Conservation (phyloP, 2,888 invertebrate genomes). For the Zaprionus obscuricornis region DNA sequence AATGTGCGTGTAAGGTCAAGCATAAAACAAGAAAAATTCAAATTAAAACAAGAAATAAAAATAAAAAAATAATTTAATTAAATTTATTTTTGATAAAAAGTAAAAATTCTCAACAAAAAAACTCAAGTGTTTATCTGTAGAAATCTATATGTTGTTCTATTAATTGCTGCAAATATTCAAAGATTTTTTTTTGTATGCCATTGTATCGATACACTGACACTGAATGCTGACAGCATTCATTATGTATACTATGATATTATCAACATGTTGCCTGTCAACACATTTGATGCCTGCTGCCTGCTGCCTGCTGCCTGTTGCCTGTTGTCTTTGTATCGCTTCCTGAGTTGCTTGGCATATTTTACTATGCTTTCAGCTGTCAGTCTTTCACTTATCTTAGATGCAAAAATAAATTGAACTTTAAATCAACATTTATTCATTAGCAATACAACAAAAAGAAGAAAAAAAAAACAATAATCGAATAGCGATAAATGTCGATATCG, state of each 20-base stretch:
- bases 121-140: neutral
- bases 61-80: neutral
- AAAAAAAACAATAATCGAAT: neutral
- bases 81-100: neutral
- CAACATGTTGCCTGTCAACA: too few relatives aligned
- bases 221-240: too few relatives aligned
- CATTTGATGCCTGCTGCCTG: too few relatives aligned
- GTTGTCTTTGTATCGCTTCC: too few relatives aligned
- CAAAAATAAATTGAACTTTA: slow-evolving; percentile 5
- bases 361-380: slow-evolving; percentile 1
- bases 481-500: neutral
- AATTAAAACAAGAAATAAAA: neutral
- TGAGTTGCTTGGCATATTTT: too few relatives aligned
- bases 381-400: slow-evolving; percentile 5
- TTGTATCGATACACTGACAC: too few relatives aligned
- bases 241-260: too few relatives aligned
- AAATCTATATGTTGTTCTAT: neutral
- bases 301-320: too few relatives aligned
- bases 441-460: neutral
- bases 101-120: too few relatives aligned
- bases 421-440: slow-evolving; percentile 45
- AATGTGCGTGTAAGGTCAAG: slow-evolving; percentile 47
- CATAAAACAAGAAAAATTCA: slow-evolving; percentile 9
- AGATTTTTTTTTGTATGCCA: too few relatives aligned
- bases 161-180: neutral